Conservation (phyloP, 2,113 vertebrate genomes). For the Dicrurus megarhynchus region DNA sequence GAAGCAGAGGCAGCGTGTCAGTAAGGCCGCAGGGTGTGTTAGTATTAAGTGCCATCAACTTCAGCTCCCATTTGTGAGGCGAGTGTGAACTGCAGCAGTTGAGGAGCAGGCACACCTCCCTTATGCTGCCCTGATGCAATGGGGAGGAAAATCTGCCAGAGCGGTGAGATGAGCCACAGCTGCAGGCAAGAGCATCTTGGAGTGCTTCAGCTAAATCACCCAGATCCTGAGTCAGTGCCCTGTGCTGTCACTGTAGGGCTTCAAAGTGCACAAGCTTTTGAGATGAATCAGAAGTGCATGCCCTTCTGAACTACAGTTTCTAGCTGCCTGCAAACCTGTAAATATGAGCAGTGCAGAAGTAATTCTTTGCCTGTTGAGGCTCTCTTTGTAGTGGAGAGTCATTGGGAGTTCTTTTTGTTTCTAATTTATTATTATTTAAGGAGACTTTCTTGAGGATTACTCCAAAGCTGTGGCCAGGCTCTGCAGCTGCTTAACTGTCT, state of each 20-base stretch:
- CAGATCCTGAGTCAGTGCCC: neutral
- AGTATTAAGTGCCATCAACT: neutral
- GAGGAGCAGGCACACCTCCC: neutral
- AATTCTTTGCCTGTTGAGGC: neutral
- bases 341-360: neutral
- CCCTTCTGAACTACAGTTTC: neutral
- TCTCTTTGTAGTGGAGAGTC: neutral
- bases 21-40: neutral
- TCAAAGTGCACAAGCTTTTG: neutral
- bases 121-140: neutral
- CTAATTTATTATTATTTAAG: neutral
- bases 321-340: neutral
- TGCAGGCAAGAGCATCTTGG: neutral
- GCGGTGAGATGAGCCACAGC: neutral
- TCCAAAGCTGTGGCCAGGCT: neutral
- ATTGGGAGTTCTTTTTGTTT: neutral
- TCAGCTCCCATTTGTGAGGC: neutral
- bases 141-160: neutral
- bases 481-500: slow-evolving; percentile 6
- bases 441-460: neutral
- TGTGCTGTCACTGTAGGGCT: neutral
- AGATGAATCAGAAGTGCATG: neutral
- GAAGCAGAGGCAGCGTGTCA: neutral
- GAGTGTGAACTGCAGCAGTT: neutral
- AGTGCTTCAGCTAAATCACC: neutral